Conservation (phyloP, 37 sponge, comb jelly and placozoan species). For the Bolinopsis microptera region DNA sequence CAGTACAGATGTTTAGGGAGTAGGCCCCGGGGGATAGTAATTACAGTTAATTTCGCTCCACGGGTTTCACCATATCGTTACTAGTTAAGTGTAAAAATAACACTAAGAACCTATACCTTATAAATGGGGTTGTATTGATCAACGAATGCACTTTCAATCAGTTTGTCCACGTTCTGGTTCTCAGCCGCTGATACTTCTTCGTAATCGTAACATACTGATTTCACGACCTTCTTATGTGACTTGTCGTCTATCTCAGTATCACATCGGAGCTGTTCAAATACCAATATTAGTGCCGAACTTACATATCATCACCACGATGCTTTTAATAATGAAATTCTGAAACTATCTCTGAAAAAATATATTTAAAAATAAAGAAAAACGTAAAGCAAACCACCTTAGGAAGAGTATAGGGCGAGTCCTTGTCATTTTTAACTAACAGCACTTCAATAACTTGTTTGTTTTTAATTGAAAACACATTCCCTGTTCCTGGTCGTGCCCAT, state of each 20-base stretch:
- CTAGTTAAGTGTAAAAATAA: too few species aligned
- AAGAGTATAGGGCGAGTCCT: neutral
- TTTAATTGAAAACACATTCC: constrained; percentile 29
- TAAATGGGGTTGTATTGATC: neutral
- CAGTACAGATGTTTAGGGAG: neutral
- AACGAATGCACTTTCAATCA: neutral
- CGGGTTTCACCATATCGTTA: too few species aligned
- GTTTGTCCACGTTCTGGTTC: constrained; percentile 32
- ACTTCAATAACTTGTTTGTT: constrained; percentile 28
- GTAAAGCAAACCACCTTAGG: too few species aligned
- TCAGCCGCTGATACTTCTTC: neutral
- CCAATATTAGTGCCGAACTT: too few species aligned
- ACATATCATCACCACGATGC: too few species aligned
- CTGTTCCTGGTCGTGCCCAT: constrained; percentile 37
- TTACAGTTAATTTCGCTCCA: too few species aligned
- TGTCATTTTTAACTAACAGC: neutral
- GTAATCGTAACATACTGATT: constrained; percentile 32
- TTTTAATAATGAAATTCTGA: too few species aligned
- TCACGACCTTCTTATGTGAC: neutral
- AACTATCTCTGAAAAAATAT: too few species aligned
- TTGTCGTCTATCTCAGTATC: neutral
- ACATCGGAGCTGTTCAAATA: too few species aligned
- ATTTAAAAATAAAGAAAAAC: too few species aligned
- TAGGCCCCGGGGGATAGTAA: too few species aligned
- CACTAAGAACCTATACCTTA: too few species aligned